Percentiles rank a stretch among this genome's conserved stretches.
phyloP scores from a whole-genome alignment of 2,888 invertebrate genomes.

The Hemithea aestivaria region DNA sequence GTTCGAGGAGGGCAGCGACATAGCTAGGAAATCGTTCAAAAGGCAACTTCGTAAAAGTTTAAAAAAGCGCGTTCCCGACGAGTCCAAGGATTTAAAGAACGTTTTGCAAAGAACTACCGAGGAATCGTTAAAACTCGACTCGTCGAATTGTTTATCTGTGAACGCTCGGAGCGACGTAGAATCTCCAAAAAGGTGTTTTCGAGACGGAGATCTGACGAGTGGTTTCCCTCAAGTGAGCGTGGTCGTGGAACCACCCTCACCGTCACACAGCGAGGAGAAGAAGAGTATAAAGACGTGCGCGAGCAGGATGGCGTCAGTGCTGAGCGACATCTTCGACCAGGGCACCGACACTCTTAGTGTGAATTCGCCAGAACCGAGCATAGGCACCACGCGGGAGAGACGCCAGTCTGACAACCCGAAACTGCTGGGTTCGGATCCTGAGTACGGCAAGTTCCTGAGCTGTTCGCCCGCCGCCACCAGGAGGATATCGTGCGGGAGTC shows the following conservation, averaged over 20 bases:
- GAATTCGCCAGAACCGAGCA: conserved; percentile 66
- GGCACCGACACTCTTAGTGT: conserved; percentile 66
- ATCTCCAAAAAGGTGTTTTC: conserved; percentile 15
- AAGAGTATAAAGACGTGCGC: conserved; percentile 59
- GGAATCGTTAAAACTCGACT: conserved; percentile 40
- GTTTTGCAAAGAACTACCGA: conserved; percentile 57
- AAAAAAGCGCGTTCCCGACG: conserved; percentile 60
- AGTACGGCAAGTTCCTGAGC: conserved; percentile 82
- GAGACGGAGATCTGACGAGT: conserved; percentile 28
- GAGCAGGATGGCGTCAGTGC: conserved; percentile 71
- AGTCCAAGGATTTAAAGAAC: conserved; percentile 46
- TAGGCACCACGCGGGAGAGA: conserved; percentile 66
- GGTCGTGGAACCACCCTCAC: conserved; percentile 87
- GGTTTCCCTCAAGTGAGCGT: conserved; percentile 84
- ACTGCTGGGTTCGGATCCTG: conserved; percentile 80
- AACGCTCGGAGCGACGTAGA: conserved; percentile 22
- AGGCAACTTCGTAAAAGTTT: conserved; percentile 65
- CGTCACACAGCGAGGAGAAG: conserved; percentile 81
- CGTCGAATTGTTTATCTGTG: conserved; percentile 7
- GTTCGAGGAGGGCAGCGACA: conserved; percentile 91
- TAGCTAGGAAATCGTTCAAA: conserved; percentile 87
- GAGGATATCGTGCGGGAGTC: conserved; percentile 93
- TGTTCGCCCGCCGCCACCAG: conserved; percentile 92
- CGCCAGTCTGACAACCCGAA: conserved; percentile 80
- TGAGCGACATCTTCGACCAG: conserved; percentile 66